Evolutionary conservation across 1,140 invertebrate species (phyloP).

Genomic region (Nomia melanderi): DNA sequence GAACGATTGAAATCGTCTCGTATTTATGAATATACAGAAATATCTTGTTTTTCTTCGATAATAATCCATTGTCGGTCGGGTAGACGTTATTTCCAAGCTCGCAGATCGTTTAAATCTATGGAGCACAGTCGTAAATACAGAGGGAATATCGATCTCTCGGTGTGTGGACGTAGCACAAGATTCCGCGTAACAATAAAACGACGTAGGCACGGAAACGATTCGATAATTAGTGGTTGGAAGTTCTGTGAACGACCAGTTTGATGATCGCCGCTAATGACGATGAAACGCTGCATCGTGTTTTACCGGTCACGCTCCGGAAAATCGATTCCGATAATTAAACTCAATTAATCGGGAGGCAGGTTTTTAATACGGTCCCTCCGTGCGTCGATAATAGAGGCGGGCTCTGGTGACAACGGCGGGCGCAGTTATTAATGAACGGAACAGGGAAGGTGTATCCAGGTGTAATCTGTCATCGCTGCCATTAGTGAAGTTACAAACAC

Average conservation of each 20-base stretch:
- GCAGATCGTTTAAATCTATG: too few species aligned
- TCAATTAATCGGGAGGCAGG: constrained; percentile 15
- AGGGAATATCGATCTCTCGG: neutral
- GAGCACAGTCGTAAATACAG: too few species aligned
- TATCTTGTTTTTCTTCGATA: too few species aligned
- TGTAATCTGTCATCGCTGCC: neutral
- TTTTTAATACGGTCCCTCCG: constrained; percentile 4
- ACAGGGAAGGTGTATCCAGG: neutral
- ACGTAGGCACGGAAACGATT: neutral
- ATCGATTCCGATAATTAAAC: constrained; percentile 34
- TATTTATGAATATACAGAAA: too few species aligned
- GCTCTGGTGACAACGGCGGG: neutral
- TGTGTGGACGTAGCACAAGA: neutral
- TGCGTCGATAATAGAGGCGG: neutral
- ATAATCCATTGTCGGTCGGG: too few species aligned
- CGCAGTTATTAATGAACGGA: neutral
- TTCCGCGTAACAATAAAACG: constrained; percentile 13
- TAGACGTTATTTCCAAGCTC: too few species aligned
- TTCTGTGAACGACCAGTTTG: neutral
- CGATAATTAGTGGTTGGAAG: constrained; percentile 31
- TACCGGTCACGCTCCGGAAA: neutral
- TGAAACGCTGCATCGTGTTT: constrained; percentile 12
- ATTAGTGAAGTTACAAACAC: too few species aligned
- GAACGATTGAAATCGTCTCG: too few species aligned
- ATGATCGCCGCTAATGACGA: constrained; percentile 21